Evolutionary conservation across 2,888 invertebrate genomes (phyloP), one percentile per base, ranked within the genome.

Genomic region (Teleiodes luculella): DNA sequence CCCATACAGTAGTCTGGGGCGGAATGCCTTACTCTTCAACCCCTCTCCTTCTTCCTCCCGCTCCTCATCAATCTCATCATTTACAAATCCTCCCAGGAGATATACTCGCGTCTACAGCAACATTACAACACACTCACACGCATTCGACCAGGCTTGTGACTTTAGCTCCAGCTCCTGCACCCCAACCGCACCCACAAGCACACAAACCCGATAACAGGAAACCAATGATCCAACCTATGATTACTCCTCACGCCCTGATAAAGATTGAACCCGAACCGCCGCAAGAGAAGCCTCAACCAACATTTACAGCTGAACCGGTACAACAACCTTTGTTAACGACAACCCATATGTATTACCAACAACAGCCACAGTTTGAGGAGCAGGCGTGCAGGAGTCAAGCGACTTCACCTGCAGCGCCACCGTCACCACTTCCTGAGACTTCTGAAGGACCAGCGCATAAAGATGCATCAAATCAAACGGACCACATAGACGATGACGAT

Each of bases 391-490:
- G 93, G 55, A 86, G 86, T 63, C 87, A 86, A 59, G 87, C 87
- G 3, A 86, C 93, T 16, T 93, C 93, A 0, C 94, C 94, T 0
- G 92, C 92, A 0, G 92, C 92, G 0, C 88, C 91, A 0, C 83
- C 89, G 0, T 85, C 91, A 28, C 83, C 87, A 18, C 86, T 91
- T 13, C 90, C 91, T 55, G 89, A 90, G 56, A 83, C 83, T 1
- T 86, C 91, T 1, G 92, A 92, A 57, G 86, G 90, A 3, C 92
- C 93, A 31, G 95, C 94, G n/a, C 95, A 87, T 39, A 80, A 92
- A 74, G 95, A 96, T 68, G 95, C 95, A 0, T 95, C 95, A 51
- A 96, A 95, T 72, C 96, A 96, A 82, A 96, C 96, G 0, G 95
- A 96, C 68, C 93, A 94, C 16, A 92, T 94, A 0, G 91, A 92